These are phyloP conservation scores for Drosophila fulvimacula DNA, from an alignment of 2,888 invertebrate species.

Conservation along the genomic window DNA sequence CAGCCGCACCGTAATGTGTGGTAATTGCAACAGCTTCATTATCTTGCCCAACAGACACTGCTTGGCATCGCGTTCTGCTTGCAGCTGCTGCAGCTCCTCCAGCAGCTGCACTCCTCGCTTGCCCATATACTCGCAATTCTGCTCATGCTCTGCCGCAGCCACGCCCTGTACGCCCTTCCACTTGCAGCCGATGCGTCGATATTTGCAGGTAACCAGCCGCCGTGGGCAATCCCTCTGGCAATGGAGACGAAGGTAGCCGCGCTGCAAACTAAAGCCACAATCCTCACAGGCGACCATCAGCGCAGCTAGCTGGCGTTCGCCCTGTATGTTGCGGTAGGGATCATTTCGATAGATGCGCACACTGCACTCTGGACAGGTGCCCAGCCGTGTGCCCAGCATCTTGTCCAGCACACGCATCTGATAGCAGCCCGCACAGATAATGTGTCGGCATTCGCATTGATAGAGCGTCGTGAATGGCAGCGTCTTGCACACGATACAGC, in stretches of 20 bases:
- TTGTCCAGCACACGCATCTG: conserved; percentile 50
- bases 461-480: conserved; percentile 24
- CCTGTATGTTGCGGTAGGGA: conserved; percentile 11
- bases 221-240: background rate
- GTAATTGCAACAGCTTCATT: conserved; percentile 23
- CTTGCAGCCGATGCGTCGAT: conserved; percentile 41
- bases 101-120: conserved; percentile 38
- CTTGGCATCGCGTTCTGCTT: background rate
- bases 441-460: conserved; percentile 35
- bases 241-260: conserved; percentile 19
- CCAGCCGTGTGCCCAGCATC: conserved; percentile 23
- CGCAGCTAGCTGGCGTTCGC: conserved; percentile 7
- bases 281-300: conserved; percentile 17
- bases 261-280: conserved; percentile 19
- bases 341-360: conserved; percentile 39
- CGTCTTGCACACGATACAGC: conserved; percentile 32
- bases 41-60: background rate
- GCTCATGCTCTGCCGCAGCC: background rate
- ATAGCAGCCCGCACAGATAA: conserved; percentile 52
- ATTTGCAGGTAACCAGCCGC: conserved; percentile 30
- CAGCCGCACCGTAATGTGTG: conserved; percentile 24
- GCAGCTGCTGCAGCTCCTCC: background rate
- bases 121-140: conserved; percentile 9
- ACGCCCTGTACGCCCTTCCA: conserved; percentile 28
- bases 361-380: conserved; percentile 45